Evolutionary conservation across 2,888 invertebrate species (phyloP), one percentile per base, ranked within the genome.

Genomic region (Agriopis marginaria): DNA sequence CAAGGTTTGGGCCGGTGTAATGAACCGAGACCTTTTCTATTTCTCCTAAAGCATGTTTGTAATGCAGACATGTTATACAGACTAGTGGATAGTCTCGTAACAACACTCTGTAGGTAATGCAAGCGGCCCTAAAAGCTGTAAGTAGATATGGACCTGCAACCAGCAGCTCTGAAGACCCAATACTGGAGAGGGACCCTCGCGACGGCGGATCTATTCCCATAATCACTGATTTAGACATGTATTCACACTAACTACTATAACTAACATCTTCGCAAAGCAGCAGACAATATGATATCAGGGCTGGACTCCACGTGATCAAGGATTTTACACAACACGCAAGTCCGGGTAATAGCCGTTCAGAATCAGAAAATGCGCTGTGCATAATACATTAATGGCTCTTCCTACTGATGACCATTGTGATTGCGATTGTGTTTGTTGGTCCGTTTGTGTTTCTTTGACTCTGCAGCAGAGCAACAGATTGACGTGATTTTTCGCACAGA

Each of bases 111-210:
- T 70, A 69, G 10, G 42, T 63, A 79, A 79, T 83, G 84, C 82
- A 74, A 76, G 75, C 78, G 77, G 73, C 79, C 79, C 75, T 86
- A 88, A 75, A 86, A 86, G 87, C 83, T 79, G 75, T 74, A 80
- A 76, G 66, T 77, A 94, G 93, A 79, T 95, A 95, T 78, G 95
- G 95, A 92, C 96, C 96, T 92, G 77, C 68, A 64, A 74, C 62
- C 76, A 97, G 82, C 66, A 97, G 96, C 86, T 96, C 95, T 75
- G 90, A 83, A 55, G 94, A 94, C 74, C 93, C 93, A 81, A 84
- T 89, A 79, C 94, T 94, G 87, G 94, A 94, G 76, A 89, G 95
- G 80, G 96, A 96, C 83, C 95, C 96, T 95, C 90, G 85, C 75
- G 93, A 93, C 71, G 93, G 87, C 83, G 95, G 91, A 93, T 92